A percentile compares a stretch with the other conserved stretches of the same genome.
Conservation (phyloP, 2,113 vertebrate genomes). For the Lathamus discolor region DNA sequence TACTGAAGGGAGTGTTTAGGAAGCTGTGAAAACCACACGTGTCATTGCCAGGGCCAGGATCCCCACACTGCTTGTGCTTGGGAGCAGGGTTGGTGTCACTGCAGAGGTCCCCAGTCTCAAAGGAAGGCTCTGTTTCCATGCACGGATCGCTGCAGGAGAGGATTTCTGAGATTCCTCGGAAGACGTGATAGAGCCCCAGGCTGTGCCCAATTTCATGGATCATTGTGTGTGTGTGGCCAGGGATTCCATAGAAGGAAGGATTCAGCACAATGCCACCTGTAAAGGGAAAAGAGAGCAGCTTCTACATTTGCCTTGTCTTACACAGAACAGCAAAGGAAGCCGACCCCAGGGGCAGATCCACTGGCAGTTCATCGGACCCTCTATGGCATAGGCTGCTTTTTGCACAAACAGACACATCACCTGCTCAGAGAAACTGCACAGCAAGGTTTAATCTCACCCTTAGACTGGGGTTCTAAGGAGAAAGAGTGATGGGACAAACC, state of each 20-base stretch:
- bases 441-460: neutral
- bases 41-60: slow-evolving; percentile 91
- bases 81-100: slow-evolving; percentile 94
- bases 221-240: slow-evolving; percentile 97
- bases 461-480: neutral
- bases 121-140: slow-evolving; percentile 94
- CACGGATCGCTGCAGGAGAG: slow-evolving; percentile 96
- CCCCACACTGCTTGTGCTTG: slow-evolving; percentile 92
- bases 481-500: neutral
- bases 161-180: slow-evolving; percentile 94
- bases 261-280: slow-evolving; percentile 91
- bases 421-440: neutral
- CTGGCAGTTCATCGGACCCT: neutral
- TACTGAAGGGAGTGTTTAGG: slow-evolving; percentile 91
- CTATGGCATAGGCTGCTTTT: accelerated
- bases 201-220: slow-evolving; percentile 97
- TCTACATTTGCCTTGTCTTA: neutral
- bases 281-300: slow-evolving; percentile 32
- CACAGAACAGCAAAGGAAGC: neutral
- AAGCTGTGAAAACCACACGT: slow-evolving; percentile 90
- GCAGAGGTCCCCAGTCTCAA: slow-evolving; percentile 95
- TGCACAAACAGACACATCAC: neutral
- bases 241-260: slow-evolving; percentile 93
- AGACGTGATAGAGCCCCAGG: slow-evolving; percentile 95
- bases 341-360: neutral